Base-by-base conservation (phyloP, 1,140 invertebrate species). In the Saxidomus purpurata region DNA sequence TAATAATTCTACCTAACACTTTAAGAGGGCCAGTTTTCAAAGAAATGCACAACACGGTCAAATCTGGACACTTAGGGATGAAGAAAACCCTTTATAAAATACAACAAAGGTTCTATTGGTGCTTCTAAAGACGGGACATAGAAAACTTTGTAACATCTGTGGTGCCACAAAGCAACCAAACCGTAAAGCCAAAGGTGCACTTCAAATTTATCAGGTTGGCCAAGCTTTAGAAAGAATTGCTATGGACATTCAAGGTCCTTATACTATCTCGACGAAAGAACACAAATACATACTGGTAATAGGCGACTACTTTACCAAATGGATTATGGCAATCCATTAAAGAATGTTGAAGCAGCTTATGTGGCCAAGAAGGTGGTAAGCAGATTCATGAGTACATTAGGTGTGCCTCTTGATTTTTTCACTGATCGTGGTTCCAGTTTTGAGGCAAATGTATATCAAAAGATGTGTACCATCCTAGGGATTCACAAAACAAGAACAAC, bases 361-460 rank as follows among this genome's bases (percentile, higher is more conserved):
- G 89, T 95, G 15, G 96, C 94, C 3, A 89, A 94, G 28, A 90
- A 87, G 11, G 89, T 96, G 11, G 90, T 96, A 0, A 71, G 94
- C 43, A 84, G 94, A n/a, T 85, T 94, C 22, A 77, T 96, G n/a
- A 91, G 88, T 77, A 87, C 92, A 11, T 94, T 93, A 86, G 96
- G 96, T 19, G 90, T 94, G 0, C 95, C 96, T 2, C 74, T 77
- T 19, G 74, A 77, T 43, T 28, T 77, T 43, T 43, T 43, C 38
- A 40, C 8, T 40, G 74, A 77, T n/a, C 34, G 38, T 3, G 95
- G 94, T 28, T 52, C 84, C 36, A 74, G 87, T 52, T 90, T 92
- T 69, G 67, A 85, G 49, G 83, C 83, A 15, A 15, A 89, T 52
- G 6, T 92, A 22, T 87, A 90, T 47, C 38, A 85, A 38, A 61